These are phyloP conservation scores for Ceratina japonica DNA, from an alignment of 1,140 invertebrate species.

Conservation along the genomic window DNA sequence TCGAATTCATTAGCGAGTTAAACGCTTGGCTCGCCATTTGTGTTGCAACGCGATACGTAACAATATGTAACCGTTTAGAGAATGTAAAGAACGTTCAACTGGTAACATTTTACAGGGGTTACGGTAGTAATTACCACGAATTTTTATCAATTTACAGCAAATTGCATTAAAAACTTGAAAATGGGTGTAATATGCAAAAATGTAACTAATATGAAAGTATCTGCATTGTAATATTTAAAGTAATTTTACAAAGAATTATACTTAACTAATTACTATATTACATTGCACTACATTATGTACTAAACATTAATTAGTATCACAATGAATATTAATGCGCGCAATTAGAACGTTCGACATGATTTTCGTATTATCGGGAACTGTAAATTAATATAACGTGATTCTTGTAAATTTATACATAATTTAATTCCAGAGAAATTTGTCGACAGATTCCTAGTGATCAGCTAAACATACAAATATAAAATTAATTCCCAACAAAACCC, in stretches of 20 bases:
- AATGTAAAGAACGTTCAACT: not conserved
- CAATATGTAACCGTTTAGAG: not conserved
- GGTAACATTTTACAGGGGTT: not conserved
- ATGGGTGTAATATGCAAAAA: not conserved
- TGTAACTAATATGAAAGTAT: not conserved
- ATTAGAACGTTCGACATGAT: not conserved
- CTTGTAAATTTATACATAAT: not conserved
- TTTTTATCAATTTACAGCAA: no score
- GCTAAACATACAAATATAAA: not conserved
- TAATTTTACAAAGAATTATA: not conserved
- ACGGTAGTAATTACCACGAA: no score
- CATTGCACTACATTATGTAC: not conserved
- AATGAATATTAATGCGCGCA: conserved; percentile 1
- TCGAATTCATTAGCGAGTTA: no score
- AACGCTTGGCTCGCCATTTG: not conserved
- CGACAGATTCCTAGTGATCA: not conserved
- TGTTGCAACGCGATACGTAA: not conserved
- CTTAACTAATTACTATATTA: not conserved
- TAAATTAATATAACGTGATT: not conserved
- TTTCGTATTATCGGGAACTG: not conserved
- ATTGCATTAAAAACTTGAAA: not conserved
- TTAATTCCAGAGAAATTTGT: not conserved
- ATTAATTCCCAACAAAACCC: not conserved
- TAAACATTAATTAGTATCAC: not conserved
- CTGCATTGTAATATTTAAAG: not conserved